These are phyloP conservation scores for Cylloceria caligata DNA, from an alignment of 2,888 invertebrate genomes.

Conservation along the genomic window DNA sequence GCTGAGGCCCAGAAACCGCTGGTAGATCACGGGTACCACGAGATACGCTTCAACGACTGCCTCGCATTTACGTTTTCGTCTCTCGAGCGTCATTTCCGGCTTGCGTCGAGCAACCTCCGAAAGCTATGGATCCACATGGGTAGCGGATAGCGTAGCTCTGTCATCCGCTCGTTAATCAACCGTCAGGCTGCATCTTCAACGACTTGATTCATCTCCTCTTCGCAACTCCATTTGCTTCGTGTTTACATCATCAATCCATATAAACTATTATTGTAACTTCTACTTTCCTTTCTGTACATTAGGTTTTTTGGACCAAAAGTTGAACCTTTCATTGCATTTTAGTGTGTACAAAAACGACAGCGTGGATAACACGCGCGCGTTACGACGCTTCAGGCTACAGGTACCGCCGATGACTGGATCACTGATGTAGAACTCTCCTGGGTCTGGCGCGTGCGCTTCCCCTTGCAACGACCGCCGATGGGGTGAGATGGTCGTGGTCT, in stretches of 20 bases:
- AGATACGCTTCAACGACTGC: constrained; percentile 13
- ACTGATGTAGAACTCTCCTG: constrained; percentile 68
- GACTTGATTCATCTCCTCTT: neutral
- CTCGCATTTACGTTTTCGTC: constrained; percentile 51
- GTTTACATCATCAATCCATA: neutral
- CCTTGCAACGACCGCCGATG: constrained; percentile 32
- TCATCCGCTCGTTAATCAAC: constrained; percentile 4
- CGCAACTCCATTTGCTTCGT: neutral
- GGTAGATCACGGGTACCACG: constrained; percentile 16
- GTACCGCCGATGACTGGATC: constrained; percentile 76
- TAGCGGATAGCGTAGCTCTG: neutral
- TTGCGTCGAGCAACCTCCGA: constrained; percentile 1
- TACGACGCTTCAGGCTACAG: constrained; percentile 75
- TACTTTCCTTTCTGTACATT: too few relatives aligned
- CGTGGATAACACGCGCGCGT: neutral
- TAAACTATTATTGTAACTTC: too few relatives aligned
- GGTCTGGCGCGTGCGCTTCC: constrained; percentile 76
- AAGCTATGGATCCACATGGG: neutral
- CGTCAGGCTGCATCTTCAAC: neutral
- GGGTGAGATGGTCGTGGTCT: constrained; percentile 48
- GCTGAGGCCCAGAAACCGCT: constrained; percentile 1
- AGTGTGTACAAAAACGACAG: neutral
- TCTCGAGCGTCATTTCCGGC: constrained; percentile 58
- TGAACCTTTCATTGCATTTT: neutral
- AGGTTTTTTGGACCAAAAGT: neutral